These are phyloP conservation scores for Psittacara wagleri DNA, from an alignment of 2,113 vertebrate species.

Conservation along the genomic window DNA sequence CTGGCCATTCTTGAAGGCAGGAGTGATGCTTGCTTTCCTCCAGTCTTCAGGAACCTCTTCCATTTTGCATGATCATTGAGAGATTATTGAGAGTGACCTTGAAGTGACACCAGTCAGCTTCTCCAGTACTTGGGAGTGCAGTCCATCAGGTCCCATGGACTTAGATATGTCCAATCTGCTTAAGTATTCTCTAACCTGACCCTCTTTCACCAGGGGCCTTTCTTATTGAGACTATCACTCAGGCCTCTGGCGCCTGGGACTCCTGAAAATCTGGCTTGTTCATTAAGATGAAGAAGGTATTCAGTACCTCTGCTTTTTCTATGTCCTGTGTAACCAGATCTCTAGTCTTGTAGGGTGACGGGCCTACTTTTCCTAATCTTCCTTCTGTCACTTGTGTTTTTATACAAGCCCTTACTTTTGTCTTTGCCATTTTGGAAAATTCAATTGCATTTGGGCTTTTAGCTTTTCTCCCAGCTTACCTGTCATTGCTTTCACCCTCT, in stretches of 20 bases:
- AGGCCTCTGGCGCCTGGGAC: background rate
- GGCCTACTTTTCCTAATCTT: background rate
- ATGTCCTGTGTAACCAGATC: background rate
- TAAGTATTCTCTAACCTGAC: background rate
- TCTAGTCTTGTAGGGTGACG: background rate
- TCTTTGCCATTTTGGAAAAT: background rate
- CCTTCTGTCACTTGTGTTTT: background rate
- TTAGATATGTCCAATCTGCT: background rate
- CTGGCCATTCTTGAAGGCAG: background rate
- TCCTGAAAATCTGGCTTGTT: background rate
- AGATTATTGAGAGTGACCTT: background rate
- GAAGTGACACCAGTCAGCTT: background rate
- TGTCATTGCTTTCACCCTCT: background rate
- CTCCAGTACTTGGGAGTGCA: fast-evolving
- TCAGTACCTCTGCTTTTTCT: background rate
- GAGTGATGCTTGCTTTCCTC: background rate
- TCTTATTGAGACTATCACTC: background rate
- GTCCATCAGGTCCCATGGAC: too few species aligned
- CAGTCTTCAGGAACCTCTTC: background rate
- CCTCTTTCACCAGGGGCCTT: background rate
- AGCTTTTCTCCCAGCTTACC: background rate
- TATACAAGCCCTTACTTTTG: background rate
- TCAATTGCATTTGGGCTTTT: background rate
- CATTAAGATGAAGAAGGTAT: background rate
- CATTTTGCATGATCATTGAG: background rate